Base-by-base conservation (phyloP, 2,888 invertebrate species). In the Brenthis hecate region DNA sequence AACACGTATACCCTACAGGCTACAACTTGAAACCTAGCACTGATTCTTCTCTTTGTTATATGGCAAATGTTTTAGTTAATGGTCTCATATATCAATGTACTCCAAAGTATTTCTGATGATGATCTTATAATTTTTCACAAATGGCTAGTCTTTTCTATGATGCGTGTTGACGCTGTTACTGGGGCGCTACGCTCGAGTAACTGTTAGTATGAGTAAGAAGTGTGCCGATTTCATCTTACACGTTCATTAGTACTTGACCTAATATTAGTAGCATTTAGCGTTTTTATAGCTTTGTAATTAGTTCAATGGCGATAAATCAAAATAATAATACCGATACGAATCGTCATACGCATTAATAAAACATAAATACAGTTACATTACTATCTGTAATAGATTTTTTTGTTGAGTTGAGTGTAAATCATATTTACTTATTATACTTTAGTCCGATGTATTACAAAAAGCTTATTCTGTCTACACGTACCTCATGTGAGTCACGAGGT, bases 401-500 rank as follows among this genome's bases (percentile, higher is more conserved):
- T 28, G 0, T 28, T 55, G 55, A 13, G 6, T 6, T 36, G 23
- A 48, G 14, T 51, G 6, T 16, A 50, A 16, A 23, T 60, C 32
- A 13, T 36, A 48, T 61, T 13, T 16, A 53, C n/a, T 51, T 51
- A 51, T 51, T 32, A n/a, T 51, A 19, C 0, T n/a, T 14, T 8
- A 28, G 62, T 62, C 32, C 62, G 13, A 36, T 62, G 32, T 6
- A 66, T 53, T 58, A 48, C 36, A 19, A 32, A 51, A 23, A 58
- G n/a, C 51, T 56, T 71, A 58, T 69, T 54, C 72, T 56, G 63
- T 68, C 69, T 72, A 68, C 61, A 55, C 51, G 56, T 58, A 36
- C 51, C 70, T 72, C 82, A 84, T 83, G 81, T 85, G 85, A 83
- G 83, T 88, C 88, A 89, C 88, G 85, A 85, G 85, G 83, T 74